phyloP scores from a whole-genome alignment of 2,888 invertebrate species.

The Lepidocyrtinus sp. region DNA sequence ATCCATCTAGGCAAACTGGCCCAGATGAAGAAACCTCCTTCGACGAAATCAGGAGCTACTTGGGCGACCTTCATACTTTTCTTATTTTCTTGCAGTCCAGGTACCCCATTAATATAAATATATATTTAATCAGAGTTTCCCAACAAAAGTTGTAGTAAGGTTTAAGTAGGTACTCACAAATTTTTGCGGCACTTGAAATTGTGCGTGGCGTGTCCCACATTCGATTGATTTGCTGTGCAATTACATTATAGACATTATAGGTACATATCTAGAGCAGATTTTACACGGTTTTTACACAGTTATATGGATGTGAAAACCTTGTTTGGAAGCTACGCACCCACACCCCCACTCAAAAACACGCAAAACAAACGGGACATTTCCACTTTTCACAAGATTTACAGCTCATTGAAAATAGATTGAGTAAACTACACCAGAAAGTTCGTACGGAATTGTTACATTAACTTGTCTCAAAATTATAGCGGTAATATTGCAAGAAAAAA shows the following conservation, averaged over 20 bases:
- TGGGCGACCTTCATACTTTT: slow-evolving; percentile 57
- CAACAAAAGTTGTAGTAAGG: too few species aligned
- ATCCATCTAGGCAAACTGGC: slow-evolving; percentile 43
- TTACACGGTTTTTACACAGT: too few species aligned
- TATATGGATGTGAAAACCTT: too few species aligned
- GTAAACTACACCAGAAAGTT: slow-evolving; percentile 17
- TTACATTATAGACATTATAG: too few species aligned
- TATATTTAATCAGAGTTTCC: too few species aligned
- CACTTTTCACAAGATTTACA: slow-evolving; percentile 59
- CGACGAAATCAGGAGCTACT: slow-evolving; percentile 41
- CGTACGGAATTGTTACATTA: not conserved
- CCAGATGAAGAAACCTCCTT: slow-evolving; percentile 52
- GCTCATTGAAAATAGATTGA: slow-evolving; percentile 61
- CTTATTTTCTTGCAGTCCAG: slow-evolving; percentile 58
- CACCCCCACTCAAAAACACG: not conserved
- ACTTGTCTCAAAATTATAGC: not conserved
- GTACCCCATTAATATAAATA: too few species aligned
- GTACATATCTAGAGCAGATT: too few species aligned
- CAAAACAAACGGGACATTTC: not conserved
- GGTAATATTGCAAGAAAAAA: not conserved
- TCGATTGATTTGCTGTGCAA: too few species aligned
- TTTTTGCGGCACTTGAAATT: too few species aligned
- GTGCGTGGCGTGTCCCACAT: too few species aligned
- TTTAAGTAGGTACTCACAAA: too few species aligned
- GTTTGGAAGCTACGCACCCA: too few species aligned